Evolutionary conservation across 2,113 vertebrate genomes (phyloP).

Genomic region (Salvelinus namaycush): DNA sequence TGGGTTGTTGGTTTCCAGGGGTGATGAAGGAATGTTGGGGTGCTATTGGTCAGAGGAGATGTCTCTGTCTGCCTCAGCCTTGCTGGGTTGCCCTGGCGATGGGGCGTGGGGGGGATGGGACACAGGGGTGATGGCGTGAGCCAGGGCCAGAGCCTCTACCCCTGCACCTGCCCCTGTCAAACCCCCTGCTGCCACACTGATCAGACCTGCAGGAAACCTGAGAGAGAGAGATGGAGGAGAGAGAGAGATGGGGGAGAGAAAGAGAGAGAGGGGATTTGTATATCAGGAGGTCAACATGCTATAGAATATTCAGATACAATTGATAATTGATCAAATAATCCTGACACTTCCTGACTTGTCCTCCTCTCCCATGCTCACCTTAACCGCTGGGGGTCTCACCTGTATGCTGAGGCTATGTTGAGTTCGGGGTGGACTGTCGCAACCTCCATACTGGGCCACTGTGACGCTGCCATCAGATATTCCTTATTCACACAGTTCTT

Average conservation of each 20-base stretch:
- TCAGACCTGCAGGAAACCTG: conserved; percentile 87
- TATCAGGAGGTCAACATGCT: too few relatives aligned
- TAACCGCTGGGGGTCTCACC: conserved; percentile 62
- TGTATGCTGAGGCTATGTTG: conserved; percentile 83
- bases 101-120: conserved; percentile 84
- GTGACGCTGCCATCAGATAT: conserved; percentile 88
- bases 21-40: conserved; percentile 76
- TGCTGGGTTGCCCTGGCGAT: conserved; percentile 86
- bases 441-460: conserved; percentile 88
- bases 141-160: conserved; percentile 77
- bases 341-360: not conserved
- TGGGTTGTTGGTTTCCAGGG: conserved; percentile 61
- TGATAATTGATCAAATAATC: too few relatives aligned
- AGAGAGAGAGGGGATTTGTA: too few relatives aligned
- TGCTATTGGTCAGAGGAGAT: conserved; percentile 91
- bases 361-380: not conserved
- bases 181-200: conserved; percentile 82
- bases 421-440: conserved; percentile 87
- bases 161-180: conserved; percentile 78
- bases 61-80: conserved; percentile 93
- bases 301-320: too few relatives aligned
- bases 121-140: conserved; percentile 82
- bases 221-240: not conserved
- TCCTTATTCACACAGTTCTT: conserved; percentile 97
- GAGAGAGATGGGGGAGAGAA: too few relatives aligned